Percentiles rank a stretch among this genome's conserved stretches.
Conservation (phyloP, 2,797 vertebrate species). For the Melanotaenia nigrans region DNA sequence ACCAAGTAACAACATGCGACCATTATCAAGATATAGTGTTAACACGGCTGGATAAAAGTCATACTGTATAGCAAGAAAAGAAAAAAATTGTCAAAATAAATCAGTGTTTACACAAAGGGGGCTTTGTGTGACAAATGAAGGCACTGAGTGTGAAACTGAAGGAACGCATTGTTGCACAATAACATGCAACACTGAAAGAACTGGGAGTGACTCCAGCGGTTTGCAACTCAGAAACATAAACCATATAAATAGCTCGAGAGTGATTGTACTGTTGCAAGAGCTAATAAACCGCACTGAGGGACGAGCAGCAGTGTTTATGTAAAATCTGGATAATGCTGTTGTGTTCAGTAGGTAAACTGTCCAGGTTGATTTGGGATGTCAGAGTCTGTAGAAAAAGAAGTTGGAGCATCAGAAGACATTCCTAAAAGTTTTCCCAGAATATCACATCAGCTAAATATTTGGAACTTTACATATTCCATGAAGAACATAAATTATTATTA, state of each 20-base stretch:
- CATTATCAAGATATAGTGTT: constrained; percentile 29
- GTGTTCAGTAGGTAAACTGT: not conserved
- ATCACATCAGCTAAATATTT: too few species aligned
- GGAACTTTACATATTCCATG: not conserved
- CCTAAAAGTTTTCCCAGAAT: not conserved
- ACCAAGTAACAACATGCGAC: constrained; percentile 34
- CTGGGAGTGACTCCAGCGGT: not conserved
- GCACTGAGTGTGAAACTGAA: constrained; percentile 33
- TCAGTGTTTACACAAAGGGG: constrained; percentile 26
- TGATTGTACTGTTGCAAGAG: not conserved
- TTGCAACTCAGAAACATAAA: not conserved
- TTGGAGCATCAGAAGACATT: not conserved
- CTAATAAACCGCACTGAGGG: not conserved
- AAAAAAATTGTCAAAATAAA: constrained; percentile 50
- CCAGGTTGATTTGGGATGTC: not conserved
- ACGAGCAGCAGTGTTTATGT: not conserved
- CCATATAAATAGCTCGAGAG: not conserved
- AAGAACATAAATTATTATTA: not conserved
- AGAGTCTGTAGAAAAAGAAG: not conserved
- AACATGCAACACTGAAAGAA: constrained; percentile 36
- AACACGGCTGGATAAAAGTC: constrained; percentile 46
- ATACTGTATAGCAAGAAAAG: constrained; percentile 43
- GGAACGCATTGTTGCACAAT: constrained; percentile 8
- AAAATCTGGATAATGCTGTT: not conserved
- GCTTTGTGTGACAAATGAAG: constrained; percentile 37